These are phyloP conservation scores for Synodontis membranacea DNA, from an alignment of 2,113 vertebrate species.

Conservation along the genomic window DNA sequence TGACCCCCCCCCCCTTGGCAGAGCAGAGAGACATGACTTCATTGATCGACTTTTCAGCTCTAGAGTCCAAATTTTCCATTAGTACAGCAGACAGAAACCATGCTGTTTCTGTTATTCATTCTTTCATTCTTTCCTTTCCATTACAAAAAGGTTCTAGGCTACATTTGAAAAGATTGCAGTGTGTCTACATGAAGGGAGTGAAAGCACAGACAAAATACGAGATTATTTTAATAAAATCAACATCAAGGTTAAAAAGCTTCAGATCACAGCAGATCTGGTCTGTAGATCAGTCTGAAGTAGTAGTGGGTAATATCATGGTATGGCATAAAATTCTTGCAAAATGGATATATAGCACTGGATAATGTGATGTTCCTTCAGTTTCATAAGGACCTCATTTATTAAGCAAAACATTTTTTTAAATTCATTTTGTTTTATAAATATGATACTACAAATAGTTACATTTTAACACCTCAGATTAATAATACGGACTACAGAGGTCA, in stretches of 20 bases:
- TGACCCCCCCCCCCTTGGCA: conserved; percentile 7
- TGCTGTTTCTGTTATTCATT: neutral
- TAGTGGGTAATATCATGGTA: neutral
- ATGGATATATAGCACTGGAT: neutral
- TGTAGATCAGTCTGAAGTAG: neutral
- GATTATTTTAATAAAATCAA: neutral
- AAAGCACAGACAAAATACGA: neutral
- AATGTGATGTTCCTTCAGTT: neutral
- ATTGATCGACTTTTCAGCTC: neutral
- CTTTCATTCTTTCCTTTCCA: neutral
- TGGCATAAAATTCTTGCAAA: neutral
- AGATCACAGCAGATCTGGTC: neutral
- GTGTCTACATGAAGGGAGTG: neutral
- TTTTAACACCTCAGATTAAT: neutral
- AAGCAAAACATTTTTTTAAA: too few relatives aligned
- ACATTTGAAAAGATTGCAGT: neutral
- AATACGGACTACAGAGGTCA: too few relatives aligned
- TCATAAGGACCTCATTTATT: too few relatives aligned
- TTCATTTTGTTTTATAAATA: too few relatives aligned
- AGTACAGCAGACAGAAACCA: neutral
- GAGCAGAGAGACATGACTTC: neutral
- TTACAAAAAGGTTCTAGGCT: neutral
- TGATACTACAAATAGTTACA: neutral
- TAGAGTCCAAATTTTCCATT: neutral
- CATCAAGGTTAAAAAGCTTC: neutral